Evolutionary conservation across 2,113 vertebrate genomes (phyloP).

Genomic region (Corynorhinus townsendii): DNA sequence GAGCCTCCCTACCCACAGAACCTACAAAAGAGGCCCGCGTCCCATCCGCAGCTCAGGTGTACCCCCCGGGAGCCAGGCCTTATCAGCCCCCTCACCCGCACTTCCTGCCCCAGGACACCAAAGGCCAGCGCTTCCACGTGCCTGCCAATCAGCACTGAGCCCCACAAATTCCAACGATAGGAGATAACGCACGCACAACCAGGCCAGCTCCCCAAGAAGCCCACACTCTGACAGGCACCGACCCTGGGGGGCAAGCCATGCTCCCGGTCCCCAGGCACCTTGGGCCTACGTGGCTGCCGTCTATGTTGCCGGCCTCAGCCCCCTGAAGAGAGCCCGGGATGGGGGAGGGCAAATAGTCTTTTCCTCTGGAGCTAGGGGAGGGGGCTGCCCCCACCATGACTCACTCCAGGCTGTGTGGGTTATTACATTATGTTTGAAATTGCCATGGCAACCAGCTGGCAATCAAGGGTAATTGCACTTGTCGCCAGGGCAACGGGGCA

Average conservation of each 20-base stretch:
- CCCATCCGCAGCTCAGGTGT: not conserved
- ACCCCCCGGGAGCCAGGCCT: not conserved
- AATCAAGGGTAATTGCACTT: constrained; percentile 82
- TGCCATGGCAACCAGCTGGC: constrained; percentile 83
- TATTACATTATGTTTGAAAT: constrained; percentile 82
- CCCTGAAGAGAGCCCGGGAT: not conserved
- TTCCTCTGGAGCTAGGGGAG: constrained; percentile 64
- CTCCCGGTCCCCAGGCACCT: not conserved
- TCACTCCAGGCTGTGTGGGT: constrained; percentile 79
- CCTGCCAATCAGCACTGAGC: not conserved
- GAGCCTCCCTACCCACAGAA: not conserved
- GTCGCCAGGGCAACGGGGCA: constrained; percentile 81
- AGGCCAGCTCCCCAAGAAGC: not conserved
- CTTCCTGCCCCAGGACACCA: not conserved
- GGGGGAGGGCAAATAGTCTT: constrained; percentile 5
- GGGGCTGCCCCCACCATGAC: constrained; percentile 75
- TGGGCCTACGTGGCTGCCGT: not conserved
- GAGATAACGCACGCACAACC: not conserved
- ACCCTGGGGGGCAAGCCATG: not conserved
- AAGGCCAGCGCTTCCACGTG: not conserved
- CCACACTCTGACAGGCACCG: not conserved
- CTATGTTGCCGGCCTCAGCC: not conserved
- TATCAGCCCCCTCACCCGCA: not conserved
- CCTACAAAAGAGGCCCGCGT: not conserved
- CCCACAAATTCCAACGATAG: not conserved